Evolutionary conservation across 1,140 invertebrate genomes (phyloP).

Genomic region (Drosophila ambigua): DNA sequence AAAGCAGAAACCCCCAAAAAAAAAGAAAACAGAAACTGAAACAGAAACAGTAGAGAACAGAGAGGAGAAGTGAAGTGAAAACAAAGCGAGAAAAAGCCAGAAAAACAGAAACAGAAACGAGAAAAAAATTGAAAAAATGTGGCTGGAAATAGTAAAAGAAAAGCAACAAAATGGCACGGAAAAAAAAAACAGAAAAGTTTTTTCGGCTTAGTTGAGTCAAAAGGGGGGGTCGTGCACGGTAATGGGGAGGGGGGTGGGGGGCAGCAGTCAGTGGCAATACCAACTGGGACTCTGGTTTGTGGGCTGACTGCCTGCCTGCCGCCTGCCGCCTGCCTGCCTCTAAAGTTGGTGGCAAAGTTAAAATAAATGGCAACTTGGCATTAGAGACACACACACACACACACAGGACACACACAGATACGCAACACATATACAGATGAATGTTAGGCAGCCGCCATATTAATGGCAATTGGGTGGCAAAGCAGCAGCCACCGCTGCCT

Average conservation of each 20-base stretch:
- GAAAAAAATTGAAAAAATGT: slow-evolving; percentile 59
- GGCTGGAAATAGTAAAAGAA: slow-evolving; percentile 72
- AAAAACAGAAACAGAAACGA: slow-evolving; percentile 25
- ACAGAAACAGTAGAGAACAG: slow-evolving; percentile 6
- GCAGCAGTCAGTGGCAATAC: not conserved
- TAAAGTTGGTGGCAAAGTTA: slow-evolving; percentile 80
- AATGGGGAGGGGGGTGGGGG: not conserved
- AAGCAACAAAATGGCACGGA: slow-evolving; percentile 73
- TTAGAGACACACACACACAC: slow-evolving; percentile 68
- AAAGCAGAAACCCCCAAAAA: slow-evolving; percentile 30
- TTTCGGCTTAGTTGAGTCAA: slow-evolving; percentile 59
- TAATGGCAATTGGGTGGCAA: slow-evolving; percentile 82
- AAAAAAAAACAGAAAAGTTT: slow-evolving; percentile 34
- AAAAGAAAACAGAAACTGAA: not conserved
- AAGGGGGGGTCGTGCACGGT: not conserved
- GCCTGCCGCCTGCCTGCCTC: slow-evolving; percentile 43
- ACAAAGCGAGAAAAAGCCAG: slow-evolving; percentile 10
- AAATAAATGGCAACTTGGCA: slow-evolving; percentile 82
- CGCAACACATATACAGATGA: slow-evolving; percentile 48
- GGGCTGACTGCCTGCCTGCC: slow-evolving; percentile 11
- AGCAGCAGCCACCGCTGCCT: no score
- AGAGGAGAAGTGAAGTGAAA: not conserved
- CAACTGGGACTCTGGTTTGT: slow-evolving; percentile 43
- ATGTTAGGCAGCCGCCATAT: slow-evolving; percentile 79
- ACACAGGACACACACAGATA: slow-evolving; percentile 27